These are phyloP conservation scores for Spisula subtruncata DNA, from an alignment of 2,888 invertebrate species.

Conservation along the genomic window DNA sequence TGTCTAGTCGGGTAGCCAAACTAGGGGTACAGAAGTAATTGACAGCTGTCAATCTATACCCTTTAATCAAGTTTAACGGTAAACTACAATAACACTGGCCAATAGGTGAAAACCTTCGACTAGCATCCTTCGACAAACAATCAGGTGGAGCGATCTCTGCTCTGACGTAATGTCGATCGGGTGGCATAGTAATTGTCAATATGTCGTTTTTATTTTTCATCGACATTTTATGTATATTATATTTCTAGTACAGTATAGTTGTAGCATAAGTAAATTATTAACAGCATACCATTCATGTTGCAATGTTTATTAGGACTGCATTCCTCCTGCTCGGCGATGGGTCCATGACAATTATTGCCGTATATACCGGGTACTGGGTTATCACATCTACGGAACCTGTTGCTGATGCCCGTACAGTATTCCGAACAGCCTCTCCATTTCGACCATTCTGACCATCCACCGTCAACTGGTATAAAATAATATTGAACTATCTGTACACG, in stretches of 20 bases:
- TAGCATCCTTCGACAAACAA: too few relatives aligned
- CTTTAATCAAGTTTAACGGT: too few relatives aligned
- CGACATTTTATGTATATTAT: not conserved
- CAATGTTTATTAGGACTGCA: slow-evolving; percentile 24
- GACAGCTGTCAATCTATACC: too few relatives aligned
- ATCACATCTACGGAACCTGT: slow-evolving; percentile 32
- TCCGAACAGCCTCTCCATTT: slow-evolving; percentile 44
- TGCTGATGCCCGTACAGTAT: slow-evolving; percentile 27
- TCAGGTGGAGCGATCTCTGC: too few relatives aligned
- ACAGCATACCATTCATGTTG: not conserved
- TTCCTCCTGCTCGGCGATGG: not conserved
- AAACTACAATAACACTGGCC: too few relatives aligned
- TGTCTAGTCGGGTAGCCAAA: too few relatives aligned
- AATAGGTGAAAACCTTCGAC: too few relatives aligned
- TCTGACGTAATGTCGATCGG: too few relatives aligned
- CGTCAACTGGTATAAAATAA: slow-evolving; percentile 38
- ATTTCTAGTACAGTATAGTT: not conserved
- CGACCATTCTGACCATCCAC: slow-evolving; percentile 50
- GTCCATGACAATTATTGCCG: slow-evolving; percentile 40
- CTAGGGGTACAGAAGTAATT: too few relatives aligned
- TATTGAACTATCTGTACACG: not conserved
- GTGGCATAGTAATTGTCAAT: too few relatives aligned
- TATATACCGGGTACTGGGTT: slow-evolving; percentile 35
- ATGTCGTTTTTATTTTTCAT: too few relatives aligned
- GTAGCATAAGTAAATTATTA: too few relatives aligned